Base-by-base conservation (phyloP, 1,140 invertebrate genomes). In the Lordiphosa collinella region DNA sequence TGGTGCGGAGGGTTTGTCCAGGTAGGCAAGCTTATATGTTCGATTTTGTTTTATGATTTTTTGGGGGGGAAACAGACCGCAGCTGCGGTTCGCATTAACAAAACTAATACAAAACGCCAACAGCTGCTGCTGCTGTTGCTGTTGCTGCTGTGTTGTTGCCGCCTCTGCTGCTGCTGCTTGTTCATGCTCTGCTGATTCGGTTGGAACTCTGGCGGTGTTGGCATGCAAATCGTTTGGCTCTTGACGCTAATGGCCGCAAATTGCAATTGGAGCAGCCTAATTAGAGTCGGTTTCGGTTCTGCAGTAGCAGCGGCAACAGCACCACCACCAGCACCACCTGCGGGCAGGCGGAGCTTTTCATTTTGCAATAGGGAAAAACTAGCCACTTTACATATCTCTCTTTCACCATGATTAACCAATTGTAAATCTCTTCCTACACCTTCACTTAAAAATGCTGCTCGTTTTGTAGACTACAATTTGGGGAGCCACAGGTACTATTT, bases 401-500 rank as follows among this genome's bases (percentile, higher is more conserved):
- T 44, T 25, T 55, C 29, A 53, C 52, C 31, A 25, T 54, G 40
- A 66, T 58, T 68, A 68, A 68, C 64, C 55, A 65, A 53, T 60
- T 50, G 31, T 50, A 32, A 48, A 60, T 54, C 59, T 18, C 14
- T 43, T 40, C 37, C 14, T 38, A 61, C 47, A 44, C 46, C 40
- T 13, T 44, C 44, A 14, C 2, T 32, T 4, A 47, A 32, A 14
- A 22, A 72, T 62, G 52, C 63, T 52, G 56, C 46, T 55, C 16
- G 43, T 47, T 60, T 56, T 50, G 12, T 90, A 93, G 92, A 91
- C 92, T 92, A 90, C 91, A 92, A 90, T 92, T 92, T 89, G 92
- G 92, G 90, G 86, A 88, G 54, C 86, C 84, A 84, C 92, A 93
- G 92, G 92, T 93, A 93, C 91, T 92, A 90, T 92, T 91, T 90